Evolutionary conservation across 1,140 invertebrate species (phyloP).

Genomic region (Philopotamus ludificatus): DNA sequence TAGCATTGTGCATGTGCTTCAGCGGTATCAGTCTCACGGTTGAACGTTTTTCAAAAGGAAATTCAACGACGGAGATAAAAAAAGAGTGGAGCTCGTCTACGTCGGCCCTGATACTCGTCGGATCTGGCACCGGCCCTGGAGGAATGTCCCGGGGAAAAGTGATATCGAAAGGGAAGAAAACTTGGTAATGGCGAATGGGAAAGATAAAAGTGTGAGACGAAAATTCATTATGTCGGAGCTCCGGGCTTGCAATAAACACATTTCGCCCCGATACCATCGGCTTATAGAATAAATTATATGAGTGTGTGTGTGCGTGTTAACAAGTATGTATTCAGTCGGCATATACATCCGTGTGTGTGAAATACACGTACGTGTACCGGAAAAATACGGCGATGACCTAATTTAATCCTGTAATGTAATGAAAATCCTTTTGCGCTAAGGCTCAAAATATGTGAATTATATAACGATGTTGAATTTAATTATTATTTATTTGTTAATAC

Average conservation of each 20-base stretch:
- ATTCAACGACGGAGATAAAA: conserved; percentile 34
- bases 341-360: no score
- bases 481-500: no score
- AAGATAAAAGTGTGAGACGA: conserved; percentile 10
- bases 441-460: no score
- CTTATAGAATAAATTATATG: no score
- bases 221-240: conserved; percentile 8
- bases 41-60: conserved; percentile 37
- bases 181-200: conserved; percentile 17
- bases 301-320: no score
- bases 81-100: conserved; percentile 7
- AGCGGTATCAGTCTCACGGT: conserved; percentile 34
- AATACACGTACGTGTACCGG: no score
- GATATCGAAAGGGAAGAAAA: background rate
- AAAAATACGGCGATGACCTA: no score
- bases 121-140: no score
- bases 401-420: no score
- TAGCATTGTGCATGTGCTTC: conserved; percentile 34
- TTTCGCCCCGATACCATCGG: background rate
- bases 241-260: background rate
- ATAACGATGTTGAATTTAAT: no score
- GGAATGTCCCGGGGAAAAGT: background rate
- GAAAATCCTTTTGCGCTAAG: no score
- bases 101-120: background rate
- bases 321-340: no score